A percentile compares a stretch with the other conserved stretches of the same genome.
Conservation (phyloP, 2,888 invertebrate species). For the Ariolimax columbianus region DNA sequence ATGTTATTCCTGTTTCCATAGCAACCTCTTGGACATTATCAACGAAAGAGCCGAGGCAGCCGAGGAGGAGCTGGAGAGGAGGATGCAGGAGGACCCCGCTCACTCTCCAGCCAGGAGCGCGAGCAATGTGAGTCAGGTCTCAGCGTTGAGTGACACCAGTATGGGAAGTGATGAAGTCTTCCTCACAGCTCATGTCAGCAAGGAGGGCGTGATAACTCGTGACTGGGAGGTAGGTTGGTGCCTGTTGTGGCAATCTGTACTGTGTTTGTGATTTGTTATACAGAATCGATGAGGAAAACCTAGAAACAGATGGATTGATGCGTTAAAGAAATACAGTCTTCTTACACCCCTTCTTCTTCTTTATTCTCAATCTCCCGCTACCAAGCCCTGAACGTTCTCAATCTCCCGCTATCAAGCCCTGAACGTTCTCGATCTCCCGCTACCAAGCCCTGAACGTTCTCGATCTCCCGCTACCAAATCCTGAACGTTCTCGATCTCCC, state of each 20-base stretch:
- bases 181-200: constrained; percentile 57
- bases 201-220: constrained; percentile 60
- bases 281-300: too few relatives aligned
- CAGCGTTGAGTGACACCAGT: constrained; percentile 69
- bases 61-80: constrained; percentile 72
- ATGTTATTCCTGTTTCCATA: constrained; percentile 26
- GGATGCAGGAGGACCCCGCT: constrained; percentile 58
- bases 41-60: constrained; percentile 76
- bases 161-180: constrained; percentile 77
- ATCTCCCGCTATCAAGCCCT: too few relatives aligned
- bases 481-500: too few relatives aligned
- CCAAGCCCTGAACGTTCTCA: too few relatives aligned
- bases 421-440: too few relatives aligned
- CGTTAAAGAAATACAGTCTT: too few relatives aligned
- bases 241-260: not conserved
- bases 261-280: too few relatives aligned
- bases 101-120: constrained; percentile 56
- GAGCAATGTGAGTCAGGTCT: constrained; percentile 63
- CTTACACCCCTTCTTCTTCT: too few relatives aligned
- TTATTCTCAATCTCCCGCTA: too few relatives aligned
- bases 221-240: constrained; percentile 70
- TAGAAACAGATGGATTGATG: too few relatives aligned
- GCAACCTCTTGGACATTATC: constrained; percentile 76
- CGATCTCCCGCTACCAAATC: too few relatives aligned
- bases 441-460: too few relatives aligned